phyloP scores from a whole-genome alignment of 92 coral and sea anemone genomes.

The Siderastrea radians region DNA sequence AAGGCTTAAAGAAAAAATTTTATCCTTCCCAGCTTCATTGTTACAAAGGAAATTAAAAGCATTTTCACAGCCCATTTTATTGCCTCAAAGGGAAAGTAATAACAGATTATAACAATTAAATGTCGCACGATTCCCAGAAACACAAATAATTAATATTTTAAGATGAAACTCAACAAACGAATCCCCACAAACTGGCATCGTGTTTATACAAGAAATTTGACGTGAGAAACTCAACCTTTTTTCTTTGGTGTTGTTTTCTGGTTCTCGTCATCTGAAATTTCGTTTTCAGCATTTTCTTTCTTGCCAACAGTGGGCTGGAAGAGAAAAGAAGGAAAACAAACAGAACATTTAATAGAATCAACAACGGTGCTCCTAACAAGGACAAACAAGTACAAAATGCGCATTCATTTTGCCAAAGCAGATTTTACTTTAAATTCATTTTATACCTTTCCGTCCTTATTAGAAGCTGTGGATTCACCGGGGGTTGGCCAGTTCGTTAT shows the following conservation, averaged over 20 bases:
- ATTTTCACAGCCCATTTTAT: background rate
- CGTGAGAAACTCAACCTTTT: slow-evolving; percentile 66
- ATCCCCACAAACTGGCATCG: background rate
- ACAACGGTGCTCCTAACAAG: slow-evolving; percentile 30
- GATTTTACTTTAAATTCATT: background rate
- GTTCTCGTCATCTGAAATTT: slow-evolving; percentile 76
- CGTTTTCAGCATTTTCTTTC: slow-evolving; percentile 85
- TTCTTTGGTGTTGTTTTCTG: slow-evolving; percentile 88
- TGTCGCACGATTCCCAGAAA: background rate
- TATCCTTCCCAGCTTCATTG: too few relatives aligned
- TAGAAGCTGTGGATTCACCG: slow-evolving; percentile 87
- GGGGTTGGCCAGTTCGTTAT: slow-evolving; percentile 99
- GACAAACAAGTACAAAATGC: slow-evolving; percentile 42
- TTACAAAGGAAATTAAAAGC: too few relatives aligned
- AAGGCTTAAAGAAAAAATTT: too few relatives aligned
- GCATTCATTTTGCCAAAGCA: background rate
- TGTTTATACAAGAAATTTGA: slow-evolving; percentile 12
- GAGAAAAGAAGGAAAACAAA: background rate
- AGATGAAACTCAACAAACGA: slow-evolving; percentile 5
- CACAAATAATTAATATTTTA: slow-evolving; percentile 22
- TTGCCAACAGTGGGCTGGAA: slow-evolving; percentile 55
- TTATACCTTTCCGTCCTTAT: slow-evolving; percentile 45
- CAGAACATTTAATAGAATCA: background rate
- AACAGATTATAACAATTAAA: slow-evolving; percentile 4
- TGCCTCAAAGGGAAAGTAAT: background rate